A percentile compares a stretch with the other conserved stretches of the same genome.
Conservation (phyloP, 2,888 invertebrate genomes). For the Tethea ocularis region DNA sequence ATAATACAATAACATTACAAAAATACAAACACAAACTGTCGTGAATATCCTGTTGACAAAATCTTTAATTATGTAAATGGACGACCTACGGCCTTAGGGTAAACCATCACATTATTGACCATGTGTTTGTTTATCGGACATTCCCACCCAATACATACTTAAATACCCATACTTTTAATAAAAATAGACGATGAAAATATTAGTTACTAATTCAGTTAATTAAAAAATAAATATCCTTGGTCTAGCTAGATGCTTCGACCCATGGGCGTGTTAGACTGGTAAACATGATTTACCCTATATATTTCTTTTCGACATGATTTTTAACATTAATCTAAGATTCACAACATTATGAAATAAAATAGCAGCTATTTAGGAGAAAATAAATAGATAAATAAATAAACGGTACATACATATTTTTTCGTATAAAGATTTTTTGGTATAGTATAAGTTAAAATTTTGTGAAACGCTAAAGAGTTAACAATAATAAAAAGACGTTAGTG, state of each 20-base stretch:
- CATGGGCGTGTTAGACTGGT: neutral
- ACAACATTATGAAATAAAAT: neutral
- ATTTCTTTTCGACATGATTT: neutral
- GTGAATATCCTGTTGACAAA: neutral
- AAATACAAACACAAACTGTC: neutral
- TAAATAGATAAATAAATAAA: conserved; percentile 14
- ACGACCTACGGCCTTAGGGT: neutral
- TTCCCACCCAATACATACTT: too few species aligned
- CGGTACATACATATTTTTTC: conserved; percentile 11
- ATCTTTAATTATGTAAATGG: neutral
- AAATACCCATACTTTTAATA: neutral
- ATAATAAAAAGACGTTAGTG: conserved; percentile 37
- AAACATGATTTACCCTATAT: neutral
- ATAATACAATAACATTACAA: neutral
- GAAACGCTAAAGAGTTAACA: conserved; percentile 1
- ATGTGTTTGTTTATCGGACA: neutral
- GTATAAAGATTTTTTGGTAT: conserved; percentile 10
- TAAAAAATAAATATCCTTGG: too few species aligned
- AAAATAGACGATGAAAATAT: neutral
- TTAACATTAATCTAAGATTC: neutral
- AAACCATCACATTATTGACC: neutral
- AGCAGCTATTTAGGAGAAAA: conserved; percentile 5
- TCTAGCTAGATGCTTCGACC: too few species aligned
- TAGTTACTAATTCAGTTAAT: neutral
- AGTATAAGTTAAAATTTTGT: neutral